phyloP scores from a whole-genome alignment of 2,888 invertebrate species.

The Andrena fulva region DNA sequence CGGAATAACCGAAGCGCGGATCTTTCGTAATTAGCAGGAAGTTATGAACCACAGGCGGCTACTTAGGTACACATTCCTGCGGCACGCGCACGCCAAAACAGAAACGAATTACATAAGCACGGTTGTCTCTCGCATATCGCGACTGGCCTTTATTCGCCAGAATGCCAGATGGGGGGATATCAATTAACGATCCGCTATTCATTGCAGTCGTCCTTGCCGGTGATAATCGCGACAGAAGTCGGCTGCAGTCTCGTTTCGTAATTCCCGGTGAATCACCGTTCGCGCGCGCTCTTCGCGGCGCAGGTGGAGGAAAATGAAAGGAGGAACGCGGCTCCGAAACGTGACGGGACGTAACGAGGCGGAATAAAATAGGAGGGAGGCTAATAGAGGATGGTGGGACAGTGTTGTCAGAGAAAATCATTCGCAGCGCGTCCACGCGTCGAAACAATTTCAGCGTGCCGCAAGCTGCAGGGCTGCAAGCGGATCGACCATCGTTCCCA shows the following conservation, averaged over 20 bases:
- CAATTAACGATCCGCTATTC: constrained; percentile 7
- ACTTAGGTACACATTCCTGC: background rate
- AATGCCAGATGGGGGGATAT: background rate
- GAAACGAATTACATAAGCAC: background rate
- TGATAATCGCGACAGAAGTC: background rate
- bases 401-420: constrained; percentile 14
- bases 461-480: background rate
- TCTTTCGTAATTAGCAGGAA: no score
- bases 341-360: background rate
- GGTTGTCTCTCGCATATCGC: background rate
- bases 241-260: background rate
- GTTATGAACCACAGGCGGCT: no score
- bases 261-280: background rate
- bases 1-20: no score
- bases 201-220: background rate
- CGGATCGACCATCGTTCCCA: constrained; percentile 40
- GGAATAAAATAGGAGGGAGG: background rate
- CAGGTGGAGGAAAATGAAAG: background rate
- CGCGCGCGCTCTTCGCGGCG: background rate
- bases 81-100: background rate
- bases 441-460: constrained; percentile 49
- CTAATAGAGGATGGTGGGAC: background rate
- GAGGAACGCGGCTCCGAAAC: background rate
- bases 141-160: background rate
- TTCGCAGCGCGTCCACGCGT: constrained; percentile 41